Evolutionary conservation across 2,797 vertebrate genomes (phyloP).

Genomic region (Megalops cyprinoides): DNA sequence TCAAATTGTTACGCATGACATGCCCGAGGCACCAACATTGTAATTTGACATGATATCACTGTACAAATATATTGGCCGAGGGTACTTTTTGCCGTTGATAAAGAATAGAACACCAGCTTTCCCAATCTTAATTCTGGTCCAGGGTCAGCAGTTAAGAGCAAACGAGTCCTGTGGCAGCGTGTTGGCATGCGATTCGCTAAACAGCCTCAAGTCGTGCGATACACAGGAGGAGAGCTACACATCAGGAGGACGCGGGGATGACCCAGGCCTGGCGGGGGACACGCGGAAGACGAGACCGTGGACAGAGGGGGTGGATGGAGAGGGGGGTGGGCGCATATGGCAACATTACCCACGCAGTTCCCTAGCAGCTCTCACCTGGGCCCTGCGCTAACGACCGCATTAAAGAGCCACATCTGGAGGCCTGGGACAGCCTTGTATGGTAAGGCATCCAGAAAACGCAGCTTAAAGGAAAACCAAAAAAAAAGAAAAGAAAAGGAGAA

Average conservation of each 20-base stretch:
- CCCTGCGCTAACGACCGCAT: background rate
- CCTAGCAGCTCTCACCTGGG: background rate
- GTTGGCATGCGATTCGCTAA: background rate
- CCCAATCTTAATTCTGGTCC: background rate
- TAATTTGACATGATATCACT: conserved; percentile 3
- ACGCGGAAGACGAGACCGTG: background rate
- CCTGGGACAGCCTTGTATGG: background rate
- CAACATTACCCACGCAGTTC: background rate
- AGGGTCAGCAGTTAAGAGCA: background rate
- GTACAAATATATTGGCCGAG: background rate
- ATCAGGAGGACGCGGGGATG: background rate
- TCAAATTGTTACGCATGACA: background rate
- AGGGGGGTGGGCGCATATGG: background rate
- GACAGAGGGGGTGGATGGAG: background rate
- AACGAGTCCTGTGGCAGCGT: background rate
- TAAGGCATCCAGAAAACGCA: background rate
- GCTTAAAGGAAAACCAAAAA: conserved; percentile 19
- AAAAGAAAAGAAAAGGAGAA: background rate
- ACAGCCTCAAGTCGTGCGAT: background rate
- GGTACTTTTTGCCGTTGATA: background rate
- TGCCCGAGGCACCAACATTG: background rate
- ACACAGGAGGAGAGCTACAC: background rate
- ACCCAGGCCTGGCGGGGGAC: background rate
- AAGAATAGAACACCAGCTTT: background rate
- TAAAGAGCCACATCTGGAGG: background rate